phyloP scores from a whole-genome alignment of 1,140 invertebrate species.

The Ladona fulva region DNA sequence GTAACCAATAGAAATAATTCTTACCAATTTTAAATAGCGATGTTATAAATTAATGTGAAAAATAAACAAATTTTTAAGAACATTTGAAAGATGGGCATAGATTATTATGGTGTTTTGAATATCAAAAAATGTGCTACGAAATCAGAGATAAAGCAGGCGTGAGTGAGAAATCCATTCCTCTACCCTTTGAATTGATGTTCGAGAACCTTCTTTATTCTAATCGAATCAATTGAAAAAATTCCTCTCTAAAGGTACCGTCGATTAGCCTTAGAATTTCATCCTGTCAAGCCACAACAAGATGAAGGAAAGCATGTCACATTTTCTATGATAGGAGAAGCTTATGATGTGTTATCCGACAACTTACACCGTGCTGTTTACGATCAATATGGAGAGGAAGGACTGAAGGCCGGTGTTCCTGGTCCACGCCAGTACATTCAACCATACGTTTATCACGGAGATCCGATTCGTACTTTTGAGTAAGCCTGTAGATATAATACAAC shows the following conservation, averaged over 20 bases:
- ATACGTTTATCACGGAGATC: slow-evolving; percentile 76
- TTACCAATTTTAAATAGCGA: too few relatives aligned
- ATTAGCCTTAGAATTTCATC: slow-evolving; percentile 57
- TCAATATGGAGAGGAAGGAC: slow-evolving; percentile 78
- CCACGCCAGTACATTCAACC: slow-evolving; percentile 54
- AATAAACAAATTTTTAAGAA: too few relatives aligned
- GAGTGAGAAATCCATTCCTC: slow-evolving; percentile 27
- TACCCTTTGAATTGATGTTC: slow-evolving; percentile 14
- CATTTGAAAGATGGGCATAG: slow-evolving; percentile 61
- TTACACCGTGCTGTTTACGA: slow-evolving; percentile 70
- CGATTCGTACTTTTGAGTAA: slow-evolving; percentile 63
- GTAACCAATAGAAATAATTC: too few relatives aligned
- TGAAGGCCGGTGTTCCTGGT: slow-evolving; percentile 63
- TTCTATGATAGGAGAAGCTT: slow-evolving; percentile 56
- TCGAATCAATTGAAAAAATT: neutral
- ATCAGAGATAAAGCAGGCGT: slow-evolving; percentile 66
- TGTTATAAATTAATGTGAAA: too few relatives aligned
- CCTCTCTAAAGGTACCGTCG: slow-evolving; percentile 41
- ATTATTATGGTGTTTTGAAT: slow-evolving; percentile 71
- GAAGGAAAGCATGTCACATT: slow-evolving; percentile 29
- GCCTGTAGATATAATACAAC: too few relatives aligned
- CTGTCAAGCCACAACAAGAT: slow-evolving; percentile 33
- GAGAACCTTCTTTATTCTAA: neutral
- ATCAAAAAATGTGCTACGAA: slow-evolving; percentile 51
- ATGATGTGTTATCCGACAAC: slow-evolving; percentile 67